Evolutionary conservation across 2,797 vertebrate species (phyloP).

Genomic region (Alosa sapidissima): DNA sequence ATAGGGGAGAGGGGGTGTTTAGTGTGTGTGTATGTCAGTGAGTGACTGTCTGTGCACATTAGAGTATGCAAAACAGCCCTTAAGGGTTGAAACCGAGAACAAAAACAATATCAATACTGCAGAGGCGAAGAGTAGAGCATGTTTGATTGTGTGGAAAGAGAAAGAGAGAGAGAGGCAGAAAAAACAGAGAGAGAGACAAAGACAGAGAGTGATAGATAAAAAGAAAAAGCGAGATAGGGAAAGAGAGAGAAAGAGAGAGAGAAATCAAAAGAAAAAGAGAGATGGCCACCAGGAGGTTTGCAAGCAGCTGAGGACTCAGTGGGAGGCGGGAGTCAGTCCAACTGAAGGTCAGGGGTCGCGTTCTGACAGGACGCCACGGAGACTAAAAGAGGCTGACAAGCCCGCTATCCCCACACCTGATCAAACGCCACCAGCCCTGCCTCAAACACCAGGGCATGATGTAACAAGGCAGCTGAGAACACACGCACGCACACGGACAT

Average conservation of each 20-base stretch:
- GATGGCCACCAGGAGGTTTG: not conserved
- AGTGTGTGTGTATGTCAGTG: slow-evolving; percentile 28
- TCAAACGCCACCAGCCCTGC: not conserved
- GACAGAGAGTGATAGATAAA: not conserved
- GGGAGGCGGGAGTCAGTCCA: not conserved
- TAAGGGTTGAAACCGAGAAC: not conserved
- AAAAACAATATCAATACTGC: not conserved
- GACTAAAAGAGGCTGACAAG: not conserved
- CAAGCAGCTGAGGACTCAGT: slow-evolving; percentile 1
- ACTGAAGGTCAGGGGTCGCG: not conserved
- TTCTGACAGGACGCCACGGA: not conserved
- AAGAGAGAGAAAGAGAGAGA: not conserved
- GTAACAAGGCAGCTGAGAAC: slow-evolving; percentile 31
- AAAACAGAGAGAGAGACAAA: not conserved
- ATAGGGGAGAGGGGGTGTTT: no score
- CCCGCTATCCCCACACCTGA: not conserved
- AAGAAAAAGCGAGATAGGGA: not conserved
- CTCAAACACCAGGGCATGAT: not conserved
- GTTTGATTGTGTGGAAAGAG: not conserved
- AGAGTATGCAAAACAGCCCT: not conserved
- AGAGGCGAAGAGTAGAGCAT: not conserved
- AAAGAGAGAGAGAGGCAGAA: not conserved
- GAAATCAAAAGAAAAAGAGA: not conserved
- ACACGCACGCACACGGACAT: not conserved
- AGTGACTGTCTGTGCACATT: not conserved